A percentile compares a stretch with the other conserved stretches of the same genome.
These are phyloP conservation scores for Manis javanica DNA, from an alignment of 2,797 vertebrate genomes.

Conservation along the genomic window DNA sequence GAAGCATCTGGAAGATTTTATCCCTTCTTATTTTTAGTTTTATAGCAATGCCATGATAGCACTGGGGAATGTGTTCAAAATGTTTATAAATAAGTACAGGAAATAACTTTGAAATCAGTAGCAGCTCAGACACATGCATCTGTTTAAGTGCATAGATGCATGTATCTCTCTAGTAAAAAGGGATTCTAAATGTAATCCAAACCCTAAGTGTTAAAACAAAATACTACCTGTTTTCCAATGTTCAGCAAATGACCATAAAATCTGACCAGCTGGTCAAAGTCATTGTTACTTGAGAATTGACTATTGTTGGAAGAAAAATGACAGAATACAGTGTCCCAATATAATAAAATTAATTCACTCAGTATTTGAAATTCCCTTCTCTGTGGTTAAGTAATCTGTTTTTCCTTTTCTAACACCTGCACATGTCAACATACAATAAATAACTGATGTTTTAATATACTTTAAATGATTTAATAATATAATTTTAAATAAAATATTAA, in stretches of 20 bases:
- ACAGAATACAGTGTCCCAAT: no score
- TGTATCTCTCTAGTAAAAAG: conserved; percentile 61
- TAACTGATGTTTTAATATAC: background rate
- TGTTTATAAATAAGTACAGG: conserved; percentile 72
- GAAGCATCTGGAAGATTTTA: background rate
- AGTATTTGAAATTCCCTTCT: background rate
- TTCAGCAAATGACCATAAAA: conserved; percentile 62
- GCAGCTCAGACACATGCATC: conserved; percentile 31
- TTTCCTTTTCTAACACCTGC: background rate
- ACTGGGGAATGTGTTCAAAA: background rate
- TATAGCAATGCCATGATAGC: background rate
- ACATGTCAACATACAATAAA: background rate
- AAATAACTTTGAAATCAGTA: conserved; percentile 42
- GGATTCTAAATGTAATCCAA: conserved; percentile 54
- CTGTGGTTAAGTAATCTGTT: fast-evolving
- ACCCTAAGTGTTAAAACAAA: background rate
- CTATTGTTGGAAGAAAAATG: background rate
- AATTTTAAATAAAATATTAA: background rate
- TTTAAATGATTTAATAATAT: background rate
- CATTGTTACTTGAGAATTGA: background rate
- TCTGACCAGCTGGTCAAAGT: conserved; percentile 28
- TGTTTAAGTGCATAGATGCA: conserved; percentile 49
- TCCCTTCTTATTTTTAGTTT: background rate
- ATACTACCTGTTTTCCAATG: background rate
- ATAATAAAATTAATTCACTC: background rate